Percentiles rank a stretch among this genome's conserved stretches.
phyloP scores from a whole-genome alignment of 2,888 invertebrate genomes.

The Bruchidius siliquastri region DNA sequence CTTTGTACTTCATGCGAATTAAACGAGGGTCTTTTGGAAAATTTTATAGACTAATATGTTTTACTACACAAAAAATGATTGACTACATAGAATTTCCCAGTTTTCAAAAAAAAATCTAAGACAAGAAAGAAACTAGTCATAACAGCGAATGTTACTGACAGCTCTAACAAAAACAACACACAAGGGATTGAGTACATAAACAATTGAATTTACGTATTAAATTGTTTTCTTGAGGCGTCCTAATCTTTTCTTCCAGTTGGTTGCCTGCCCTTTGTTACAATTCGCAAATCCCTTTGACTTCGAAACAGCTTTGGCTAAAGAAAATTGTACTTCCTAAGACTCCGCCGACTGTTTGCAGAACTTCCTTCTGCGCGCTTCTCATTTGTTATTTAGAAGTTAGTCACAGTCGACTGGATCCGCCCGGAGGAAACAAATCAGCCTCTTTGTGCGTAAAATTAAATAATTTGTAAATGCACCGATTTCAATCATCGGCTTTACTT shows the following conservation, averaged over 20 bases:
- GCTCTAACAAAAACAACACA: neutral
- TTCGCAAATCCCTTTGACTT: neutral
- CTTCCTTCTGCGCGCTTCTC: conserved; percentile 1
- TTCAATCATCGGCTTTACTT: conserved; percentile 33
- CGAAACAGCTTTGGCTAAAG: neutral
- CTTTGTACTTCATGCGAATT: too few species aligned
- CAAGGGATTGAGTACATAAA: neutral
- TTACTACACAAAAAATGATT: too few species aligned
- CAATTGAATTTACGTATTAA: neutral
- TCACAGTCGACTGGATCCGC: conserved; percentile 37
- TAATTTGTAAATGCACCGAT: conserved; percentile 43
- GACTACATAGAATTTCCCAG: too few species aligned
- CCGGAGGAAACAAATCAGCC: conserved; percentile 43
- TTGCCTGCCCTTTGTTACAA: neutral
- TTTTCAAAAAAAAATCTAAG: too few species aligned
- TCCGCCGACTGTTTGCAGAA: neutral
- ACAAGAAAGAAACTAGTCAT: too few species aligned
- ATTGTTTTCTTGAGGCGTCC: neutral
- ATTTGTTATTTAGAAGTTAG: conserved; percentile 38
- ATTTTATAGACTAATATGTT: too few species aligned
- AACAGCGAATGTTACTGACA: too few species aligned
- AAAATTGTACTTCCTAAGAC: neutral
- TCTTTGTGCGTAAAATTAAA: conserved; percentile 47
- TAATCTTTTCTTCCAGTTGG: neutral
- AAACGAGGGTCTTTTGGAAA: too few species aligned